These are phyloP conservation scores for Caenorhabditis wallacei DNA, from an alignment of 2,888 invertebrate genomes.

Conservation along the genomic window DNA sequence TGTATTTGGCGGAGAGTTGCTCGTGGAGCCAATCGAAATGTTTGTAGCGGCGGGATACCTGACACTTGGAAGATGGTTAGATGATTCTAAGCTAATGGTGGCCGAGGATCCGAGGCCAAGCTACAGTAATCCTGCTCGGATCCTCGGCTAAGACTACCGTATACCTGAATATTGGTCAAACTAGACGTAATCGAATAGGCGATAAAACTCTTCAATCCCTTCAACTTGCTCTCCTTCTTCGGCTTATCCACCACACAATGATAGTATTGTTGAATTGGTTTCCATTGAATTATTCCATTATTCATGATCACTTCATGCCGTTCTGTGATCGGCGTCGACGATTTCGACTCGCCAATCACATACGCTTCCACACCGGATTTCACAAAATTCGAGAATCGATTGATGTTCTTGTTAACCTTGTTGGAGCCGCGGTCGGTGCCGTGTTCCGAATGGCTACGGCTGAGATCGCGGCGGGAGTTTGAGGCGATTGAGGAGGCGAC, in stretches of 20 bases:
- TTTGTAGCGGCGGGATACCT: conserved; percentile 93
- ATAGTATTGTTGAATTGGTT: conserved; percentile 88
- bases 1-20: conserved; percentile 94
- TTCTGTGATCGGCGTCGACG: conserved; percentile 72
- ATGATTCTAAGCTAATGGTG: too few species aligned
- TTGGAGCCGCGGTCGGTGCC: conserved; percentile 51
- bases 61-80: conserved; percentile 85
- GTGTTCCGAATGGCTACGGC: conserved; percentile 68
- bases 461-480: conserved; percentile 59
- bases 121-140: too few species aligned
- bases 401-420: conserved; percentile 72
- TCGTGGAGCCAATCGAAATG: conserved; percentile 99
- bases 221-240: conserved; percentile 97
- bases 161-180: conserved; percentile 84
- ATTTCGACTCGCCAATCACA: conserved; percentile 89
- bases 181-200: conserved; percentile 97
- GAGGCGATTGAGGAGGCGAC: conserved; percentile 23
- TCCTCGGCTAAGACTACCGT: too few species aligned
- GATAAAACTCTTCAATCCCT: conserved; percentile 96
- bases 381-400: conserved; percentile 90
- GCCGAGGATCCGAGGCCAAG: too few species aligned
- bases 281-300: conserved; percentile 87
- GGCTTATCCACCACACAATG: conserved; percentile 94
- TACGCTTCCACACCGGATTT: conserved; percentile 94
- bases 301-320: conserved; percentile 75